Conservation (phyloP, 1,140 invertebrate species). For the Adelges cooleyi region DNA sequence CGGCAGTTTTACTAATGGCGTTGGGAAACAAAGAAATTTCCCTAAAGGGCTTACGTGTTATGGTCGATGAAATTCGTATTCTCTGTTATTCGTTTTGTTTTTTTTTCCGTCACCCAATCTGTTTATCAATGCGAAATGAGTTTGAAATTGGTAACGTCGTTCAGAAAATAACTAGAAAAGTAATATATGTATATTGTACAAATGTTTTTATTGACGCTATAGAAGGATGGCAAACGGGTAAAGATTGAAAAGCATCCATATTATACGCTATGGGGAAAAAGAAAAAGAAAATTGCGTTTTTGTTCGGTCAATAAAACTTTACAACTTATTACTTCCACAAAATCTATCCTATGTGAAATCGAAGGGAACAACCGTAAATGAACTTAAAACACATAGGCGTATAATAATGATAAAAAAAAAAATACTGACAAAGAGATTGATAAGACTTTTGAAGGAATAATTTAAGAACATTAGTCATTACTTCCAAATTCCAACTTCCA, state of each 20-base stretch:
- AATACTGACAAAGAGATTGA: too few relatives aligned
- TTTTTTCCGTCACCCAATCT: constrained; percentile 23
- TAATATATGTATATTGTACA: too few relatives aligned
- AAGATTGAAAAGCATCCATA: constrained; percentile 23
- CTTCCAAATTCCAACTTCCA: too few relatives aligned
- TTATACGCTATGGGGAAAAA: constrained; percentile 6
- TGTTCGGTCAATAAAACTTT: constrained; percentile 27
- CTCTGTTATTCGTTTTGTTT: background rate
- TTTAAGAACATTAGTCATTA: constrained; percentile 15
- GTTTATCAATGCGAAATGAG: constrained; percentile 26
- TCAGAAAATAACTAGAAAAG: background rate
- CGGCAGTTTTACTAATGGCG: constrained; percentile 19
- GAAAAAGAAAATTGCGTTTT: constrained; percentile 24
- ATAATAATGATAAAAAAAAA: constrained; percentile 2
- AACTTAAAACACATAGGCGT: constrained; percentile 20
- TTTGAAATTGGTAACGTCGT: constrained; percentile 8
- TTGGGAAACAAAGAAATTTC: constrained; percentile 28
- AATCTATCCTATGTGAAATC: constrained; percentile 25
- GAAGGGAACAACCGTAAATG: constrained; percentile 13
- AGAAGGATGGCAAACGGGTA: background rate
- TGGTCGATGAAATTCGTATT: constrained; percentile 13
- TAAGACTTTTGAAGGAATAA: constrained; percentile 4
- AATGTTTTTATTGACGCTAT: too few relatives aligned
- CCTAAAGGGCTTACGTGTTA: constrained; percentile 18
- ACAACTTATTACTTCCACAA: constrained; percentile 21